These are phyloP conservation scores for Cyphomyrmex costatus DNA, from an alignment of 1,140 invertebrate genomes.

Conservation along the genomic window DNA sequence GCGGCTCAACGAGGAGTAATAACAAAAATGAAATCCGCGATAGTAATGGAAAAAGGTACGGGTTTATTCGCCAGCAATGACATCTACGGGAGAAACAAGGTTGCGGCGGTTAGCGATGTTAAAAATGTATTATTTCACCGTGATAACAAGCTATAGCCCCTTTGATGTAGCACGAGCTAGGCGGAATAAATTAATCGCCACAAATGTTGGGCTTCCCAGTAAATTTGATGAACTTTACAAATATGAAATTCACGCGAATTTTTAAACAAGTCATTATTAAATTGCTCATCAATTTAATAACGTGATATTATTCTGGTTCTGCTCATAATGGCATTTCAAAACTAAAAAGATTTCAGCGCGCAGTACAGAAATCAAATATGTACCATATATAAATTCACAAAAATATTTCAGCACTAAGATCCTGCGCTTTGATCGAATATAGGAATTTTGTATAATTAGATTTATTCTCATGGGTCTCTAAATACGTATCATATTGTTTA, in stretches of 20 bases:
- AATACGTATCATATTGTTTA: too few species aligned
- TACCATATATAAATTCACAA: too few species aligned
- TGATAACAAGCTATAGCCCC: conserved; percentile 21
- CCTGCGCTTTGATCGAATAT: too few species aligned
- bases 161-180: conserved; percentile 32
- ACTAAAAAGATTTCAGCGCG: too few species aligned
- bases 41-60: conserved; percentile 29
- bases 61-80: conserved; percentile 16
- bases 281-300: too few species aligned
- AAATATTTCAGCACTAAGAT: too few species aligned
- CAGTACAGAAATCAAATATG: too few species aligned
- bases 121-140: conserved; percentile 54
- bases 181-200: conserved; percentile 56
- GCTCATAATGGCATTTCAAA: too few species aligned
- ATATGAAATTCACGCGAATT: not conserved
- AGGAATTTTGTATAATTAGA: too few species aligned
- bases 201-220: not conserved
- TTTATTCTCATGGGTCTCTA: too few species aligned
- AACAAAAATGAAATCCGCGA: conserved; percentile 66
- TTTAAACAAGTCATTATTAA: not conserved
- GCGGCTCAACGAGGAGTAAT: conserved; percentile 52
- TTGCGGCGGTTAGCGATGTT: conserved; percentile 5
- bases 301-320: too few species aligned
- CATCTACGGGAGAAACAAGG: conserved; percentile 5
- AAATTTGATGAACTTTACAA: conserved; percentile 29